Evolutionary conservation across 2,888 invertebrate genomes (phyloP).

Genomic region (Eutolmus rufibarbis): DNA sequence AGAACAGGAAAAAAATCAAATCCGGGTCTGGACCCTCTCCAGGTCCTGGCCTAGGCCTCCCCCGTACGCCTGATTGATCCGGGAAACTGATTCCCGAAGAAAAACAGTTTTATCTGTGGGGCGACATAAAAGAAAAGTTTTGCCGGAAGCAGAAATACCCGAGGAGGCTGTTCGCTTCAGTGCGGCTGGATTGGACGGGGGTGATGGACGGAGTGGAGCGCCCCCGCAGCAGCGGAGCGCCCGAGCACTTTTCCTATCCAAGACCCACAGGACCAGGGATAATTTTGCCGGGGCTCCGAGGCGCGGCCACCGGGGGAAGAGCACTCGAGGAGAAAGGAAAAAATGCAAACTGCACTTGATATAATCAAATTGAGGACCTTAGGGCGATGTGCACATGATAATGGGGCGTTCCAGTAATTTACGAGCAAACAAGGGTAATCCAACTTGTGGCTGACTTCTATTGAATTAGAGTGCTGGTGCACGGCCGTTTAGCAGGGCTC

Average conservation of each 20-base stretch:
- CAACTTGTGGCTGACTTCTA: conserved; percentile 32
- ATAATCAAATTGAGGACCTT: conserved; percentile 33
- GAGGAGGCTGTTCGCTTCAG: not conserved
- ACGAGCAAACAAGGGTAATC: conserved; percentile 32
- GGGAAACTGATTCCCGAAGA: conserved; percentile 24
- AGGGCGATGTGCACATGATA: conserved; percentile 26
- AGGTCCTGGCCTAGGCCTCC: not conserved
- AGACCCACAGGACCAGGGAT: not conserved
- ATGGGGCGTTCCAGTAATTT: conserved; percentile 14
- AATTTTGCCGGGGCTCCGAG: not conserved
- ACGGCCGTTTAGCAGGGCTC: not conserved
- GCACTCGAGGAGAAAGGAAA: conserved; percentile 13
- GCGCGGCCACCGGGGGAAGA: not conserved
- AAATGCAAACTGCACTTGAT: conserved; percentile 40
- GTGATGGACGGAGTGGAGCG: not conserved
- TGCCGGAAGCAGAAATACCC: conserved; percentile 19
- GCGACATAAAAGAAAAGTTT: conserved; percentile 36
- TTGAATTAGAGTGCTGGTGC: conserved; percentile 21
- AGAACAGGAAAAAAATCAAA: not conserved
- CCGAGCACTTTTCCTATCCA: not conserved
- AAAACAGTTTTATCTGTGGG: conserved; percentile 35
- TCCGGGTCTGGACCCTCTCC: not conserved
- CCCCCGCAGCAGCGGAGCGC: not conserved
- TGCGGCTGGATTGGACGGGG: not conserved
- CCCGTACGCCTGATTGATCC: conserved; percentile 24